phyloP scores from a whole-genome alignment of 2,797 vertebrate species.

The Anabas testudineus region DNA sequence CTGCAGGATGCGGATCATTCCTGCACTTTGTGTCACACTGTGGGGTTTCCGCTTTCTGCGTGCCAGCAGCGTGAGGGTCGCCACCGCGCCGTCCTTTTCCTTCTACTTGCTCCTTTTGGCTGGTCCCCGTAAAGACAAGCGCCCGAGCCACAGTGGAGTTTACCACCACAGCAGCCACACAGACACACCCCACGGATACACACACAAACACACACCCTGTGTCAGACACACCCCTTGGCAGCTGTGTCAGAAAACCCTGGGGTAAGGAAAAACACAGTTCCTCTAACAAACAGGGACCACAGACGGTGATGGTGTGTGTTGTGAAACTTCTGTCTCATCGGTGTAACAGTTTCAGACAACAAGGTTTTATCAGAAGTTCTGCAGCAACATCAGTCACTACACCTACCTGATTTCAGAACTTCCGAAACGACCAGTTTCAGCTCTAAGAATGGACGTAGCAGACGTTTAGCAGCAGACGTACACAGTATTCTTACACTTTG shows the following conservation, averaged over 20 bases:
- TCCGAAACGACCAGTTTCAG: too few relatives aligned
- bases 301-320: neutral
- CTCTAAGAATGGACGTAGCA: too few relatives aligned
- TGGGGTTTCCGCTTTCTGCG: constrained; percentile 50
- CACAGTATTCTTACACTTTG: neutral
- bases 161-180: constrained; percentile 59
- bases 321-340: constrained; percentile 11
- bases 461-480: too few relatives aligned
- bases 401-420: neutral
- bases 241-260: constrained; percentile 48
- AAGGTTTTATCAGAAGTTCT: neutral
- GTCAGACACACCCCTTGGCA: constrained; percentile 59
- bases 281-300: constrained; percentile 12
- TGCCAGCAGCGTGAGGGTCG: constrained; percentile 50
- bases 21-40: constrained; percentile 63
- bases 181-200: constrained; percentile 51
- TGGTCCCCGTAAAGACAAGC: constrained; percentile 18
- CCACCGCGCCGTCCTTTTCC: constrained; percentile 42
- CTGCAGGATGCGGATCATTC: constrained; percentile 63
- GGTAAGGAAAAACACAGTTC: constrained; percentile 52
- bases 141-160: constrained; percentile 31
- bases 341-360: neutral
- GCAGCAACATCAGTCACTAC: neutral
- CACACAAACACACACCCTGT: constrained; percentile 38
- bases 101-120: constrained; percentile 14